Evolutionary conservation across 2,888 invertebrate species (phyloP).

Genomic region (Odiellus spinosus): DNA sequence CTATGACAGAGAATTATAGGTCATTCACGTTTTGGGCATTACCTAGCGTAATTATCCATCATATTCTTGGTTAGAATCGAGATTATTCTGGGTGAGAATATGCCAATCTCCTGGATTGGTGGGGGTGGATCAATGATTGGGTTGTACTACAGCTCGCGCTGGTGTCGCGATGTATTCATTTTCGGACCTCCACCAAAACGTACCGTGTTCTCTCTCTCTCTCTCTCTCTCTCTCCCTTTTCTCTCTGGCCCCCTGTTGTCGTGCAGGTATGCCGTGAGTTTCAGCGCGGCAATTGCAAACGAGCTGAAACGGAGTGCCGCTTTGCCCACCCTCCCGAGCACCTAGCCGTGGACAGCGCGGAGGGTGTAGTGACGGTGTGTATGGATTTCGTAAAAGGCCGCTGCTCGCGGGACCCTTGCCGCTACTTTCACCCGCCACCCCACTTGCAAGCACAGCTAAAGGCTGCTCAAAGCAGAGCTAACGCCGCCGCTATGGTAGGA

Average conservation of each 20-base stretch:
- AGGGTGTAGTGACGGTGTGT: slow-evolving; percentile 98
- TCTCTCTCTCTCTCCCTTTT: not conserved
- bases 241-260: slow-evolving; percentile 5
- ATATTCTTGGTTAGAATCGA: too few species aligned
- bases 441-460: slow-evolving; percentile 99
- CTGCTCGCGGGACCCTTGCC: slow-evolving; percentile 98
- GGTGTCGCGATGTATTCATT: too few species aligned
- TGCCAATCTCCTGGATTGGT: too few species aligned
- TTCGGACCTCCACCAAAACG: too few species aligned
- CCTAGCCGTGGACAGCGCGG: slow-evolving; percentile 78
- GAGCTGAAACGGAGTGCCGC: slow-evolving; percentile 93
- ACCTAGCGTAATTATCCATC: too few species aligned
- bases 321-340: slow-evolving; percentile 95
- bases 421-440: slow-evolving; percentile 99
- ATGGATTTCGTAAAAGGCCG: slow-evolving; percentile 99
- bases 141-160: too few species aligned
- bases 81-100: too few species aligned
- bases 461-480: slow-evolving; percentile 26
- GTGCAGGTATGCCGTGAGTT: slow-evolving; percentile 70
- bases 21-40: too few species aligned
- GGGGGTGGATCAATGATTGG: too few species aligned
- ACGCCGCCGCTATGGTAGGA: slow-evolving; percentile 16
- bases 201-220: slow-evolving; percentile 11
- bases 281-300: slow-evolving; percentile 96
- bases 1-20: too few species aligned